Evolutionary conservation across 2,797 vertebrate species (phyloP).

Genomic region (Xenops minutus): DNA sequence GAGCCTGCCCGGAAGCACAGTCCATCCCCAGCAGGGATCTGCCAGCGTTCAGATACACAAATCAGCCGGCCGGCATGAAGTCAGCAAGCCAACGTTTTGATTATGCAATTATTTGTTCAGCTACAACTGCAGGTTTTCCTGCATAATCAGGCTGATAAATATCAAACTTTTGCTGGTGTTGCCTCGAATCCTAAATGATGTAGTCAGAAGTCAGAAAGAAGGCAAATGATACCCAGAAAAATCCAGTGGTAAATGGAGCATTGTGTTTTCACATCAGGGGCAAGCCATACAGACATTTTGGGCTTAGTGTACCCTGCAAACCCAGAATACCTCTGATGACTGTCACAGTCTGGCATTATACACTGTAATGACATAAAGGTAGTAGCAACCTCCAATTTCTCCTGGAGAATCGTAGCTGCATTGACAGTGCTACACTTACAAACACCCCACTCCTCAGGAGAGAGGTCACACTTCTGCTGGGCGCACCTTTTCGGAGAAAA

Average conservation of each 20-base stretch:
- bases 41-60: not conserved
- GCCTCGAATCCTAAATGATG: not conserved
- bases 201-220: not conserved
- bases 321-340: not conserved
- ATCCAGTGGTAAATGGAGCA: fast-evolving
- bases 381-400: not conserved
- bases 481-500: not conserved
- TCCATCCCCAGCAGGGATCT: not conserved
- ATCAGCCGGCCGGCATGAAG: not conserved
- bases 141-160: not conserved
- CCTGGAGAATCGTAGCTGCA: not conserved
- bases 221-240: not conserved
- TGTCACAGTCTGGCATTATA: not conserved
- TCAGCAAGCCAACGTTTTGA: not conserved
- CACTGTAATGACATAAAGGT: not conserved
- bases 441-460: not conserved
- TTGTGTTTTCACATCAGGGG: fast-evolving
- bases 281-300: not conserved
- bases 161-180: not conserved
- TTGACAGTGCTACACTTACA: not conserved
- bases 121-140: slow-evolving; percentile 22
- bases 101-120: slow-evolving; percentile 26
- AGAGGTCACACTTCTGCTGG: not conserved
- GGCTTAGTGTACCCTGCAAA: not conserved
- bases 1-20: not conserved